Evolutionary conservation across 2,797 vertebrate genomes (phyloP).

Genomic region (Centroberyx gerrardi): DNA sequence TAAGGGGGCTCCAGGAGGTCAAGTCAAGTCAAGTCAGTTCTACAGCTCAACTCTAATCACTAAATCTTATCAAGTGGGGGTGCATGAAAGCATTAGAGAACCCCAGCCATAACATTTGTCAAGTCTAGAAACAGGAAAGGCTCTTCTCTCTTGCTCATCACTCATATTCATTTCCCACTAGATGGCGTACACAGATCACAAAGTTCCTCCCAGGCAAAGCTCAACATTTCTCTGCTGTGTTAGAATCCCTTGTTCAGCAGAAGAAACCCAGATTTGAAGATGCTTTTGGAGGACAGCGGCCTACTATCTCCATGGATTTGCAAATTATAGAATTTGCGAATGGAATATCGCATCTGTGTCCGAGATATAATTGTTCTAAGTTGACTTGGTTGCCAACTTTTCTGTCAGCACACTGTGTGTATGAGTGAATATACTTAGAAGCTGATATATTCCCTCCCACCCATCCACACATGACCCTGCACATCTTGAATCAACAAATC

Average conservation of each 20-base stretch:
- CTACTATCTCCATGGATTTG: neutral
- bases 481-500: slow-evolving; percentile 73
- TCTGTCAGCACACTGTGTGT: slow-evolving; percentile 22
- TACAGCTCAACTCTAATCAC: too few relatives aligned
- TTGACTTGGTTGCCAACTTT: slow-evolving; percentile 18
- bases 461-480: slow-evolving; percentile 78
- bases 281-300: too few relatives aligned
- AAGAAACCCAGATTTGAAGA: slow-evolving; percentile 12
- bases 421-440: slow-evolving; percentile 66
- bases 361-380: slow-evolving; percentile 5
- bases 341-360: neutral
- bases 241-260: neutral
- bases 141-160: neutral
- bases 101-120: too few relatives aligned
- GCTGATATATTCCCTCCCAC: slow-evolving; percentile 73
- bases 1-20: too few relatives aligned
- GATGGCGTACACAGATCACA: slow-evolving; percentile 56
- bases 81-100: too few relatives aligned
- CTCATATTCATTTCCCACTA: slow-evolving; percentile 48
- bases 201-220: neutral
- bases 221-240: neutral
- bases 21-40: too few relatives aligned
- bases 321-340: neutral
- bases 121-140: neutral
- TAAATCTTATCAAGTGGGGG: too few relatives aligned